Percentiles rank a stretch among this genome's conserved stretches.
phyloP scores from a whole-genome alignment of 2,888 invertebrate genomes.

The Lasiommata megera region DNA sequence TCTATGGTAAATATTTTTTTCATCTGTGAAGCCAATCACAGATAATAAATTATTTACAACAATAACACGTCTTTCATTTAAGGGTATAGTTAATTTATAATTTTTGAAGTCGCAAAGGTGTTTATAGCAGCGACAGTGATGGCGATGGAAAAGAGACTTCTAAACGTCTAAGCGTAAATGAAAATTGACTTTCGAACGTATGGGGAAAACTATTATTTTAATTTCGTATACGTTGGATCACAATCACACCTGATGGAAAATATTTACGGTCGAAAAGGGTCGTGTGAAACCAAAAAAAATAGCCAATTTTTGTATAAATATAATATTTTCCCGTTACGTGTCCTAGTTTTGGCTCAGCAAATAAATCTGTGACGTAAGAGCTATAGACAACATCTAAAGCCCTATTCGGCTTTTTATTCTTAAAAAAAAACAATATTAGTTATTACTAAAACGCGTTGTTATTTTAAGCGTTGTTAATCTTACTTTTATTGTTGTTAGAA shows the following conservation, averaged over 20 bases:
- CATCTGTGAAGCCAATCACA: slow-evolving; percentile 1
- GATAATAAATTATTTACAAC: slow-evolving; percentile 3
- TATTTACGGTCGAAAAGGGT: slow-evolving; percentile 8
- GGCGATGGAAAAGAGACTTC: slow-evolving; percentile 62
- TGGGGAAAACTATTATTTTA: slow-evolving; percentile 54
- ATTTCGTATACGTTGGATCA: not conserved
- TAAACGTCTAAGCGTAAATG: slow-evolving; percentile 66
- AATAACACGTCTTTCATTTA: not conserved
- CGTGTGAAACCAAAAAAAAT: slow-evolving; percentile 11
- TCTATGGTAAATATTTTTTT: not conserved
- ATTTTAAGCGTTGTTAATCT: slow-evolving; percentile 61
- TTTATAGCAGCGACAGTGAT: slow-evolving; percentile 51
- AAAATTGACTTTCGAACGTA: slow-evolving; percentile 49
- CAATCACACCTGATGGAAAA: not conserved
- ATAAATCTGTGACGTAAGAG: slow-evolving; percentile 41
- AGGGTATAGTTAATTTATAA: not conserved
- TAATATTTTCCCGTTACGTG: slow-evolving; percentile 58
- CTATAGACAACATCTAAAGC: slow-evolving; percentile 37
- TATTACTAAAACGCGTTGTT: slow-evolving; percentile 49
- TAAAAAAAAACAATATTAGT: slow-evolving; percentile 2
- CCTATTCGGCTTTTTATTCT: slow-evolving; percentile 41
- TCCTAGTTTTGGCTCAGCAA: slow-evolving; percentile 55
- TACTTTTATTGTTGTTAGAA: slow-evolving; percentile 24
- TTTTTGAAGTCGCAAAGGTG: slow-evolving; percentile 49
- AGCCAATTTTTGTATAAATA: slow-evolving; percentile 44